Evolutionary conservation across 1,140 invertebrate genomes (phyloP), one percentile per base, ranked within the genome.

Genomic region (Heliconius hewitsoni): DNA sequence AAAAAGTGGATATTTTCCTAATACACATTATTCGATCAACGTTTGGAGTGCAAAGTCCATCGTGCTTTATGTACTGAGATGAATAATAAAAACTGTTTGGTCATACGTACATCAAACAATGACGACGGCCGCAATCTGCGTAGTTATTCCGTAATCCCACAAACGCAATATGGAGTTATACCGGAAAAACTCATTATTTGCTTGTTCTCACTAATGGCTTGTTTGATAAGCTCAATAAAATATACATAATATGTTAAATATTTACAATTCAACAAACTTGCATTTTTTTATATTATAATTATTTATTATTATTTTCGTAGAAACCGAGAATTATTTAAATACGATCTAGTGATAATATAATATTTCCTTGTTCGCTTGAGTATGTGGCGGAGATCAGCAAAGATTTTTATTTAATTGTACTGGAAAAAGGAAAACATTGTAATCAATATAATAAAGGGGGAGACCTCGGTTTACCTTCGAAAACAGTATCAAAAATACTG

Each of bases 81-180:
- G 76, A 77, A 52, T 71, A 72, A 77, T n/a, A 27, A 30, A 76
- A 71, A 55, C 52, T 71, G 30, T 34, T 71, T 72, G 70, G 30
- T 77, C 71, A 78, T 66, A 57, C 77, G 52, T 23, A 23, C 42
- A 27, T 23, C 37, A 78, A 55, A 46, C 37, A 57, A 60, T 42
- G 71, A 72, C 39, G 71, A 72, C 18, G 71, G 39, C 34, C 39
- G 34, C 13, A 19, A 72, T 72, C 37, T 72, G 71, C 71, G 71
- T 72, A 9, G 71, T 72, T 37, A 72, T 23, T 66, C 60, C 60
- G 23, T 66, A 66, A 66, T 9, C 23, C 60, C 23, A 66, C 9
- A 66, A 27, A 66, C 27, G 27, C 13, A 66, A 66, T 66, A 30
- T 9, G 27, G 23, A 27, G 27, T 66, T 66, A 66, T 66, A 66